Evolutionary conservation across 2,113 vertebrate species (phyloP).

Genomic region (Emydura subglobosa): DNA sequence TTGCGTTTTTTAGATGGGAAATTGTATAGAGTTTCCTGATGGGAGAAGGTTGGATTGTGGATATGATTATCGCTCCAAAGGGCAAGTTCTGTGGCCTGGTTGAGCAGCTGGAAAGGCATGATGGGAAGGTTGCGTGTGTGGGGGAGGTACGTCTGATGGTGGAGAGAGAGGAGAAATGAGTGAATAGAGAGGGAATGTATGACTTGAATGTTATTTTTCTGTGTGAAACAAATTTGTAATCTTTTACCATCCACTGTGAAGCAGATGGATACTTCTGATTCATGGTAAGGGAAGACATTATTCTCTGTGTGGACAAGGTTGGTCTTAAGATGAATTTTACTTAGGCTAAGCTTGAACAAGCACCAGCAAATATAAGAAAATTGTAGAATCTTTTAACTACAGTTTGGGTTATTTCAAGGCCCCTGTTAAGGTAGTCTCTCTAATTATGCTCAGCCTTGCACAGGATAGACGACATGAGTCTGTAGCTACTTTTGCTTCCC

Average conservation of each 20-base stretch:
- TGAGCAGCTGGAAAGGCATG: neutral
- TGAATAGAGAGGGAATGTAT: neutral
- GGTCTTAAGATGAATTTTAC: neutral
- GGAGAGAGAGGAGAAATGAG: rapidly evolving
- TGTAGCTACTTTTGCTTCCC: neutral
- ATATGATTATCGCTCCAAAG: neutral
- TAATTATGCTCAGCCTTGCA: neutral
- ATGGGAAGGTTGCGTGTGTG: neutral
- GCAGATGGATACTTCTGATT: neutral
- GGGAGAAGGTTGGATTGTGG: neutral
- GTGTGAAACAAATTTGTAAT: neutral
- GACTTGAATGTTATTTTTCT: neutral
- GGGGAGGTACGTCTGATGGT: neutral
- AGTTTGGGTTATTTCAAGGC: constrained; percentile 21
- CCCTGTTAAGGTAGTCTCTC: neutral
- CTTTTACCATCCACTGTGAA: neutral
- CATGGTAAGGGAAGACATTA: neutral
- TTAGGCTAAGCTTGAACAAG: neutral
- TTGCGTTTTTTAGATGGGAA: neutral
- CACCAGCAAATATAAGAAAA: neutral
- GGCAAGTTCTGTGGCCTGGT: neutral
- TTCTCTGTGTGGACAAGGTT: neutral
- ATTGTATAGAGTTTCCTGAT: neutral
- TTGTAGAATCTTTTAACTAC: neutral
- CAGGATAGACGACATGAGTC: neutral